Base-by-base conservation (phyloP, 2,888 invertebrate genomes). In the Drosophila longiperda region DNA sequence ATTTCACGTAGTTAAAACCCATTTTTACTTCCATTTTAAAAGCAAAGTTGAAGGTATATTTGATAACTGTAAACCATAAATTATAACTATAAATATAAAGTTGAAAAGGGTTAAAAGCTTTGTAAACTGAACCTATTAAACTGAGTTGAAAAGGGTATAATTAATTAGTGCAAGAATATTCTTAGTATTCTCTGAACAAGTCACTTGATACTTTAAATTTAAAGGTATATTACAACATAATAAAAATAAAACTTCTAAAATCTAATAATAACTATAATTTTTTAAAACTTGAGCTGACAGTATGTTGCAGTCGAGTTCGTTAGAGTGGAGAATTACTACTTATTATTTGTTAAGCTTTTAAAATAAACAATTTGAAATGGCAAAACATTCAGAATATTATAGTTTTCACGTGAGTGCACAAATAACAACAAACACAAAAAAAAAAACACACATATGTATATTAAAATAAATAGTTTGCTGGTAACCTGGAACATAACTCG, bases 401-500 rank as follows among this genome's bases (percentile, higher is more conserved):
- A 11, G 32, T 23, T 55, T 26, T 26, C 60, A 67, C 57, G 70
- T 69, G 53, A 45, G 17, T 36, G 53, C 68, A 48, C 20, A 29
- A n/a, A 45, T 20, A 45, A 26, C 20, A 32, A 62, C 55, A 54
- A 9, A 48, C 33, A 26, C 29, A 29, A 29, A 29, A 29, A 29
- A 29, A 29, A 29, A 29, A 23, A 11, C 12, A 48, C 12, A 38
- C 15, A 20, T 11, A 38, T 49, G 23, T 26, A 45, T 52, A 23
- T 54, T 29, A 55, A 23, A 17, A 38, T 67, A 67, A 69, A 68
- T 49, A 54, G 50, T 70, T 70, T 61, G 23, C 17, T 29, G 34
- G 54, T 29, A 42, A 54, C 40, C 63, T 63, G 29, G 29, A 53
- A 63, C 42, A 29, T 59, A 73, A 52, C 48, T 32, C 60, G 29